Percentiles rank a stretch among this genome's conserved stretches.
Conservation (phyloP, 2,888 invertebrate genomes). For the Entomobrya proxima region DNA sequence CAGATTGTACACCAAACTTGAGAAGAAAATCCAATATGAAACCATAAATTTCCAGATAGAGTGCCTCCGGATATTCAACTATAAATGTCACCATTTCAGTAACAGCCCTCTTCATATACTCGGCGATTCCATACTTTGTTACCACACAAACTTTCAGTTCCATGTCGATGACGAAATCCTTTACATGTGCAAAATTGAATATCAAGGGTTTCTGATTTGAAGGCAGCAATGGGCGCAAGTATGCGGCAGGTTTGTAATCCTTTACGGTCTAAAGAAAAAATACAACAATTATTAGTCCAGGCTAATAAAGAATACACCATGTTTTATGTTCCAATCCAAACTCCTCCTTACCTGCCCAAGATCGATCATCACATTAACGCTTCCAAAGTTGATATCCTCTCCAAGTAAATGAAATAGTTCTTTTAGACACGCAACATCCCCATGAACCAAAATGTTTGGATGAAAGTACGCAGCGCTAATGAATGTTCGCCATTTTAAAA, state of each 20-base stretch:
- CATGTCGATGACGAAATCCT: constrained; percentile 46
- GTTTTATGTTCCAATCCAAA: not conserved
- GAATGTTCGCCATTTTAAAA: constrained; percentile 63
- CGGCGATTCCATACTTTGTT: constrained; percentile 55
- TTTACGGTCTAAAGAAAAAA: constrained; percentile 21
- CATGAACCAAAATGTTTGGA: constrained; percentile 67
- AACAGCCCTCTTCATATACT: constrained; percentile 54
- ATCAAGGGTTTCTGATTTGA: constrained; percentile 4
- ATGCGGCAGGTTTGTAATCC: constrained; percentile 39
- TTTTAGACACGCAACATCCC: constrained; percentile 53
- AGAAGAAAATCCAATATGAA: constrained; percentile 68
- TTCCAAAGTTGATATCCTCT: constrained; percentile 56
- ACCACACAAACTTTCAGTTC: constrained; percentile 54
- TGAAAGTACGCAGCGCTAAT: constrained; percentile 64
- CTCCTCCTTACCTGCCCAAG: constrained; percentile 54
- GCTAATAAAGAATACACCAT: too few species aligned
- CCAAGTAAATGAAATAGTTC: constrained; percentile 66
- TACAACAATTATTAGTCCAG: too few species aligned
- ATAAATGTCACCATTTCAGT: constrained; percentile 59
- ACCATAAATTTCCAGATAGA: constrained; percentile 56
- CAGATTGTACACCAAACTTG: constrained; percentile 58
- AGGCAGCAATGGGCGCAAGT: constrained; percentile 48
- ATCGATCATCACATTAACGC: constrained; percentile 63
- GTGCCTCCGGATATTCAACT: constrained; percentile 56
- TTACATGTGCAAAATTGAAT: constrained; percentile 62